Percentiles rank a stretch among this genome's conserved stretches.
Conservation (phyloP, 1,140 invertebrate genomes). For the Tetraneura akinire region DNA sequence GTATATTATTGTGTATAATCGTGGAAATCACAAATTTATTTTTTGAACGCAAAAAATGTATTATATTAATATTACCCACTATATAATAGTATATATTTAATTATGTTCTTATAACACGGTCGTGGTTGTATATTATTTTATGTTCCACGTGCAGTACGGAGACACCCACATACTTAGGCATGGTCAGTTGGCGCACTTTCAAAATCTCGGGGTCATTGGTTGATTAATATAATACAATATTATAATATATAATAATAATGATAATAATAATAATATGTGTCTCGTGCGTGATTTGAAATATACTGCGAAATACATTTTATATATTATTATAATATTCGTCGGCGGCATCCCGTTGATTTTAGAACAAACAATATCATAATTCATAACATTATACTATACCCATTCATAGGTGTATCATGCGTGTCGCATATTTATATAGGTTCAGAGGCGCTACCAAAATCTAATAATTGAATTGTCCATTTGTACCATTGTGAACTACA, state of each 20-base stretch:
- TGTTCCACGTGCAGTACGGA: not conserved
- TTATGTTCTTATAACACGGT: no score
- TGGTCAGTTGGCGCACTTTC: conserved; percentile 41
- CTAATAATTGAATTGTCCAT: conserved; percentile 11
- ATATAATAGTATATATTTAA: no score
- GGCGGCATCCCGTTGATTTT: conserved; percentile 20
- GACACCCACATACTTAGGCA: conserved; percentile 26
- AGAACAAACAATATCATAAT: conserved; percentile 34
- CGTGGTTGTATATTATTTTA: not conserved
- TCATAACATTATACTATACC: no score
- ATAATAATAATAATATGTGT: no score
- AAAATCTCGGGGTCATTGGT: conserved; percentile 37
- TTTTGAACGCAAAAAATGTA: no score
- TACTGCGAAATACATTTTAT: not conserved
- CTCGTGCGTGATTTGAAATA: not conserved
- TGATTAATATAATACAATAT: not conserved
- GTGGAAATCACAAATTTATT: no score
- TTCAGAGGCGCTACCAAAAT: conserved; percentile 7
- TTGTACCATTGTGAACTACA: conserved; percentile 1
- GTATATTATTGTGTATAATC: no score
- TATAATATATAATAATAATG: no score
- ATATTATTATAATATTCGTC: not conserved
- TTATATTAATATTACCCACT: no score
- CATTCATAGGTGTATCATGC: no score
- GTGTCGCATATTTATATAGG: no score